Evolutionary conservation across 92 coral and sea anemone species (phyloP).

Genomic region (Metridium senile): DNA sequence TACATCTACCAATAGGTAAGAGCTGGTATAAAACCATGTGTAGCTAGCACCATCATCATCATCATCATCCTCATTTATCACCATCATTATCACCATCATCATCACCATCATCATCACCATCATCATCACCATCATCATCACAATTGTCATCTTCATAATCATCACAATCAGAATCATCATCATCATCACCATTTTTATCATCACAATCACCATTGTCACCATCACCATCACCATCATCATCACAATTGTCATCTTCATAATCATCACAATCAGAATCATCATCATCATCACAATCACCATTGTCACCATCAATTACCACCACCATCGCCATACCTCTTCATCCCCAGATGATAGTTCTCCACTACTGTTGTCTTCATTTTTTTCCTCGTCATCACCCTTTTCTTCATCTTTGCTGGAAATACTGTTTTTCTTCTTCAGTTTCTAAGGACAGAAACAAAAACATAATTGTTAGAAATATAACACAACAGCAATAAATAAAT

Average conservation of each 20-base stretch:
- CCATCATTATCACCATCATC: neutral
- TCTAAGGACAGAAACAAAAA: neutral
- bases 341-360: slow-evolving; percentile 28
- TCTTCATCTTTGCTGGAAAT: slow-evolving; percentile 25
- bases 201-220: neutral
- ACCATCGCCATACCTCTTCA: slow-evolving; percentile 23
- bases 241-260: neutral
- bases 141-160: neutral
- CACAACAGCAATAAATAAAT: neutral
- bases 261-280: neutral
- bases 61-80: neutral
- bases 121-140: neutral
- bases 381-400: slow-evolving; percentile 26
- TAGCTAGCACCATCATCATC: neutral
- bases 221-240: neutral
- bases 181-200: neutral
- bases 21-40: too few species aligned
- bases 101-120: neutral
- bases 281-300: neutral
- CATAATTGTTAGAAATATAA: slow-evolving; percentile 3
- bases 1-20: too few species aligned
- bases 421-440: slow-evolving; percentile 19
- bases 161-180: neutral
- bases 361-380: slow-evolving; percentile 30
- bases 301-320: neutral